Percentiles rank a stretch among this genome's conserved stretches.
Conservation (phyloP, 1,140 invertebrate genomes). For the Anagrus nilaparvatae region DNA sequence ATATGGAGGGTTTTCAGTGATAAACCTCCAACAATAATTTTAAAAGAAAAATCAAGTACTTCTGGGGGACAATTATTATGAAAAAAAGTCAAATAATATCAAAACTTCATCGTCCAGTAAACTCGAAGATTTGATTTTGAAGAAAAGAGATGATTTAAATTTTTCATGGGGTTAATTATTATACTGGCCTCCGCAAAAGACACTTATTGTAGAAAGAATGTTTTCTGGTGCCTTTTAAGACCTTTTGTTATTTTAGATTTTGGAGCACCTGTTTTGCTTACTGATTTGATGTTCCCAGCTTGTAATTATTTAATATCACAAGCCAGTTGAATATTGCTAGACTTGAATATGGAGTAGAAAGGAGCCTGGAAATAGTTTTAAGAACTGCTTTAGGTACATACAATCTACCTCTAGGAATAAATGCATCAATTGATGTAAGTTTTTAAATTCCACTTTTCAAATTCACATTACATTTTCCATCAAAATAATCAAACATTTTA, state of each 20-base stretch:
- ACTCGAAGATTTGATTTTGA: slow-evolving; percentile 29
- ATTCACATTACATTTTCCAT: too few species aligned
- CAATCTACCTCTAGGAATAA: slow-evolving; percentile 47
- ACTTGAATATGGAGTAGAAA: slow-evolving; percentile 63
- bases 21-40: slow-evolving; percentile 28
- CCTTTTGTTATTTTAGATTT: slow-evolving; percentile 87
- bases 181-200: slow-evolving; percentile 66
- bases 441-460: too few species aligned
- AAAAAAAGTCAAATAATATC: slow-evolving; percentile 24
- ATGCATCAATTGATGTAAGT: slow-evolving; percentile 40
- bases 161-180: slow-evolving; percentile 67
- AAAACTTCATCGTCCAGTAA: slow-evolving; percentile 26
- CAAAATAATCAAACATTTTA: too few species aligned
- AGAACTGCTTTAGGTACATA: slow-evolving; percentile 51
- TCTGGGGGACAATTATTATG: too few species aligned
- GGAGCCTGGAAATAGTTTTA: slow-evolving; percentile 59
- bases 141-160: slow-evolving; percentile 35
- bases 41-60: slow-evolving; percentile 33
- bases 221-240: slow-evolving; percentile 76
- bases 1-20: slow-evolving; percentile 31
- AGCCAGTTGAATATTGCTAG: slow-evolving; percentile 67
- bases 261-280: slow-evolving; percentile 72
- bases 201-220: slow-evolving; percentile 86
- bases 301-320: slow-evolving; percentile 78
- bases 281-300: slow-evolving; percentile 78